A percentile compares a stretch with the other conserved stretches of the same genome.
phyloP scores from a whole-genome alignment of 2,797 vertebrate species.

The Linurgus olivaceus region DNA sequence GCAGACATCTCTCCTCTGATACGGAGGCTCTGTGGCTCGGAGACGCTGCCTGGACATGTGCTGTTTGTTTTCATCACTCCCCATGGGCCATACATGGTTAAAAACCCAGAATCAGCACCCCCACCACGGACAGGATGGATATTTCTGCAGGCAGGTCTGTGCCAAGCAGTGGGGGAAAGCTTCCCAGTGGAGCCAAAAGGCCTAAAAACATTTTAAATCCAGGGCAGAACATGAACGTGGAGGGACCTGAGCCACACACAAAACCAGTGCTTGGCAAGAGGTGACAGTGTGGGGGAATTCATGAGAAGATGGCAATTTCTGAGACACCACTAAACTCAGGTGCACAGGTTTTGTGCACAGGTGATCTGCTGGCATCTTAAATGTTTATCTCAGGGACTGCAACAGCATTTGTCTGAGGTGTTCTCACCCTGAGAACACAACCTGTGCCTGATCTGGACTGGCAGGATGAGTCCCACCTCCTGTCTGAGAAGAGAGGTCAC shows the following conservation, averaged over 20 bases:
- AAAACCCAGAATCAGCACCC: background rate
- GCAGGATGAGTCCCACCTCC: background rate
- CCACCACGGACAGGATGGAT: background rate
- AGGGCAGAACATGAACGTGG: background rate
- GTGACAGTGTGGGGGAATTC: accelerated
- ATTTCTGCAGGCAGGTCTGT: background rate
- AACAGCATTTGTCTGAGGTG: background rate
- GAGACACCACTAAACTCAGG: background rate
- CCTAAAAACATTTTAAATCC: background rate
- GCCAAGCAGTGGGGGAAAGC: background rate
- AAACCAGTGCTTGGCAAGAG: background rate
- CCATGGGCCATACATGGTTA: background rate
- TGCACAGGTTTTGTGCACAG: background rate
- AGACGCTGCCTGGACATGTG: background rate
- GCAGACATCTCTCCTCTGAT: background rate
- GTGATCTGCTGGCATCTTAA: background rate
- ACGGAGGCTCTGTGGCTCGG: accelerated
- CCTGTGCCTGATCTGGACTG: background rate
- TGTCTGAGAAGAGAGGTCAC: background rate
- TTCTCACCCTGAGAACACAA: background rate
- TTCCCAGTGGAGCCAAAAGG: background rate
- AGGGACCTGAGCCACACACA: background rate
- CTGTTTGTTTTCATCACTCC: background rate
- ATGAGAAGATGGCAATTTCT: background rate
- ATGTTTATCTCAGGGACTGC: background rate